These are phyloP conservation scores for Lates calcarifer DNA, from an alignment of 2,113 vertebrate species.

Conservation along the genomic window DNA sequence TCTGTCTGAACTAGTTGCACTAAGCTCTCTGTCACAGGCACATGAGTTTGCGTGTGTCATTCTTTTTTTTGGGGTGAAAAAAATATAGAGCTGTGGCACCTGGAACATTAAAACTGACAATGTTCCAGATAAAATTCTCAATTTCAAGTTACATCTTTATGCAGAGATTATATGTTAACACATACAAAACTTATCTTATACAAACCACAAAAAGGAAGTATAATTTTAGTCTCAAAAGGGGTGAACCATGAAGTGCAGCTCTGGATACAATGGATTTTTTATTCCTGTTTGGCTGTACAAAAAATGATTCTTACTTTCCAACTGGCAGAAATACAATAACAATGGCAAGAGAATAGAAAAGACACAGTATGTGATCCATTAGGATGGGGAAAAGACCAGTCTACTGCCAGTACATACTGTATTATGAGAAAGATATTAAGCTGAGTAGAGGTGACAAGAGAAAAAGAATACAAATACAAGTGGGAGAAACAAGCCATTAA, in stretches of 20 bases:
- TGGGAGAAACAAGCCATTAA: not conserved
- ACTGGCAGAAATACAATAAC: not conserved
- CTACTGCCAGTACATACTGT: not conserved
- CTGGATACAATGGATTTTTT: not conserved
- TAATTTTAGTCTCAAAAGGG: not conserved
- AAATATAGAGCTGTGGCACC: conserved; percentile 32
- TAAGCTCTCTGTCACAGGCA: not conserved
- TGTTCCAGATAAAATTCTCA: not conserved
- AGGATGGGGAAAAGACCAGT: not conserved
- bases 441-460: conserved; percentile 18
- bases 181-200: not conserved
- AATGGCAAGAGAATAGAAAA: not conserved
- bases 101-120: conserved; percentile 31
- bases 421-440: not conserved
- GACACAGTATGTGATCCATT: not conserved
- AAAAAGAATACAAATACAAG: conserved; percentile 1
- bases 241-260: not conserved
- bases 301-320: not conserved
- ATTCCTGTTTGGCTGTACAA: too few species aligned
- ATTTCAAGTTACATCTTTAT: not conserved
- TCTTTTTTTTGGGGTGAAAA: conserved; percentile 13
- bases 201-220: not conserved
- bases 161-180: not conserved
- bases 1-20: conserved; percentile 28
- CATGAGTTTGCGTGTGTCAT: not conserved